Conservation (phyloP, 1,140 invertebrate genomes). For the Lysiphlebus fabarum region DNA sequence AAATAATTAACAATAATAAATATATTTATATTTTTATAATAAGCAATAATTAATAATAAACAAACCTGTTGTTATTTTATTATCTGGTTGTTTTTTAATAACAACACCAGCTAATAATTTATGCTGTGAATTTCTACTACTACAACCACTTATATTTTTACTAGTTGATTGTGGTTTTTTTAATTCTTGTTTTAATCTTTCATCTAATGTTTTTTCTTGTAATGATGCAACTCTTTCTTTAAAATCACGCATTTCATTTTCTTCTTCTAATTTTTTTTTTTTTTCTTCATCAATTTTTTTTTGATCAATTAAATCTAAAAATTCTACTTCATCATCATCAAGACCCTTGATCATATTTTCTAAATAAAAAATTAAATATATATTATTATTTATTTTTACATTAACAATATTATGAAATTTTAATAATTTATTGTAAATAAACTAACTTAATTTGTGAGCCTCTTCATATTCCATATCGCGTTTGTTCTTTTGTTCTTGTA, state of each 20-base stretch:
- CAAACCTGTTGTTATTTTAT: conserved; percentile 55
- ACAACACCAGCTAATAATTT: conserved; percentile 62
- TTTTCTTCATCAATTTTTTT: conserved; percentile 80
- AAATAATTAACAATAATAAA: conserved; percentile 15
- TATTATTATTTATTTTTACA: background rate
- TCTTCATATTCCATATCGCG: conserved; percentile 93
- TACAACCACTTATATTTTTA: conserved; percentile 40
- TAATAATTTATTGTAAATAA: conserved; percentile 21
- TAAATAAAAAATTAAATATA: conserved; percentile 42
- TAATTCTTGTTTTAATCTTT: conserved; percentile 61
- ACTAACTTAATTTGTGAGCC: conserved; percentile 87
- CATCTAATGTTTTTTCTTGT: conserved; percentile 70
- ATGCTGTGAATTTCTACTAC: conserved; percentile 54
- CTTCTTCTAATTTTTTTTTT: conserved; percentile 76
- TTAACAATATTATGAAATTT: background rate
- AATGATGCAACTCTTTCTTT: conserved; percentile 74
- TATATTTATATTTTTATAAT: background rate
- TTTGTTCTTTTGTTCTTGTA: conserved; percentile 88
- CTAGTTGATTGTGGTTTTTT: conserved; percentile 42
- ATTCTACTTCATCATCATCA: conserved; percentile 93
- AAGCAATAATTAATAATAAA: background rate
- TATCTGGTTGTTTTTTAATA: conserved; percentile 53
- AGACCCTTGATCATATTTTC: conserved; percentile 93
- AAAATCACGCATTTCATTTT: conserved; percentile 78
- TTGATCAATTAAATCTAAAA: conserved; percentile 84